Percentiles rank a stretch among this genome's conserved stretches.
Conservation (phyloP, 2,797 vertebrate species). For the Premnoplex brunnescens region DNA sequence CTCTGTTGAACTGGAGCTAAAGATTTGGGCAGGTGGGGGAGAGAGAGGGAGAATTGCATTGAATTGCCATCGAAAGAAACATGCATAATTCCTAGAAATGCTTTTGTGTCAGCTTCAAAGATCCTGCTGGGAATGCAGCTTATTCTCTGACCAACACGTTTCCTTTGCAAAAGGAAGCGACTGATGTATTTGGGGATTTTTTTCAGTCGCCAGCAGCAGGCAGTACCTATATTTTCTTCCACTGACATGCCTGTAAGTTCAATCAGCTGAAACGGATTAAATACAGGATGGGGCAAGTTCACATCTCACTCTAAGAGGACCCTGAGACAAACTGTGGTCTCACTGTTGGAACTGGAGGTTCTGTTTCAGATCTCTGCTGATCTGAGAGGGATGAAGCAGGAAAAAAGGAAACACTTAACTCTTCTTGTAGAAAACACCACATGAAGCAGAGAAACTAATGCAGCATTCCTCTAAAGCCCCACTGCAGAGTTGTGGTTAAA, state of each 20-base stretch:
- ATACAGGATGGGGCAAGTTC: background rate
- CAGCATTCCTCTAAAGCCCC: background rate
- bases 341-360: background rate
- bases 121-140: conserved; percentile 29
- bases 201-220: background rate
- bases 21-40: conserved; percentile 20
- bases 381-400: background rate
- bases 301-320: background rate
- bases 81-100: conserved; percentile 51
- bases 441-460: background rate
- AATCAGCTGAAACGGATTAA: conserved; percentile 7
- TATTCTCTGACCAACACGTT: background rate
- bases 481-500: background rate
- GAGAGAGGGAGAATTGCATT: background rate
- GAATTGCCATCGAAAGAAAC: conserved; percentile 37
- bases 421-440: background rate
- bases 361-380: background rate
- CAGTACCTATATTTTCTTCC: background rate
- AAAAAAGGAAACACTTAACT: background rate
- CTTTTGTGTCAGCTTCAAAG: conserved; percentile 43
- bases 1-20: conserved; percentile 29
- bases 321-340: background rate
- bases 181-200: background rate
- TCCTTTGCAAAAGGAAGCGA: conserved; percentile 20
- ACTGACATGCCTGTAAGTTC: background rate